phyloP scores from a whole-genome alignment of 2,888 invertebrate species.

The Scaptodrosophila latifasciaeformis region DNA sequence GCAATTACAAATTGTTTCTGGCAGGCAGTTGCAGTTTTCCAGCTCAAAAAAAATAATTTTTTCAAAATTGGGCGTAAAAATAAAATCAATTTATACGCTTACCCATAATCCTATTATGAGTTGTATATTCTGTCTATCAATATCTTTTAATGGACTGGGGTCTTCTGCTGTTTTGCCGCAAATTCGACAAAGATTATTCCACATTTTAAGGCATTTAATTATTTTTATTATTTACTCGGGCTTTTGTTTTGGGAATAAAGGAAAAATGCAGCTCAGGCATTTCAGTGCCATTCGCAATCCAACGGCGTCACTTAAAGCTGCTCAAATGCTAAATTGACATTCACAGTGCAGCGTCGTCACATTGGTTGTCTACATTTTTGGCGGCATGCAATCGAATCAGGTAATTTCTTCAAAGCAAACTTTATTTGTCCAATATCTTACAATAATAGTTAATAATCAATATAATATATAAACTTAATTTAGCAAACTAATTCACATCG shows the following conservation, averaged over 20 bases:
- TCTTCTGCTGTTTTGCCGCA: conserved; percentile 32
- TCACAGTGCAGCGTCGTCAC: not conserved
- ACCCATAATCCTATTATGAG: conserved; percentile 34
- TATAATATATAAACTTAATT: too few relatives aligned
- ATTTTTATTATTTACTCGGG: too few relatives aligned
- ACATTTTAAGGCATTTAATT: conserved; percentile 32
- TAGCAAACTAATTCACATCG: too few relatives aligned
- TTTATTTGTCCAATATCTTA: too few relatives aligned
- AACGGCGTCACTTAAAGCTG: too few relatives aligned
- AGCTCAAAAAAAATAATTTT: conserved; percentile 15
- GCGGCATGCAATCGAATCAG: too few relatives aligned
- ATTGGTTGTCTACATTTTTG: too few relatives aligned
- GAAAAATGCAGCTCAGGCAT: too few relatives aligned
- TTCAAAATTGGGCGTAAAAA: conserved; percentile 1
- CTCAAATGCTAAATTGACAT: not conserved
- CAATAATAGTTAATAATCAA: too few relatives aligned
- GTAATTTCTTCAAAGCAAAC: too few relatives aligned
- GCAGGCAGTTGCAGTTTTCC: conserved; percentile 28
- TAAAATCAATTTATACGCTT: conserved; percentile 1
- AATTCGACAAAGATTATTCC: conserved; percentile 36
- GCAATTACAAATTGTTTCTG: conserved; percentile 38
- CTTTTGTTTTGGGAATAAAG: too few relatives aligned
- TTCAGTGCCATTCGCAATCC: not conserved
- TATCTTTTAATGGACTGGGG: conserved; percentile 30
- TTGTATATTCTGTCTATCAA: conserved; percentile 28